Base-by-base conservation (phyloP, 1,140 invertebrate species). In the Paraescarpia echinospica region DNA sequence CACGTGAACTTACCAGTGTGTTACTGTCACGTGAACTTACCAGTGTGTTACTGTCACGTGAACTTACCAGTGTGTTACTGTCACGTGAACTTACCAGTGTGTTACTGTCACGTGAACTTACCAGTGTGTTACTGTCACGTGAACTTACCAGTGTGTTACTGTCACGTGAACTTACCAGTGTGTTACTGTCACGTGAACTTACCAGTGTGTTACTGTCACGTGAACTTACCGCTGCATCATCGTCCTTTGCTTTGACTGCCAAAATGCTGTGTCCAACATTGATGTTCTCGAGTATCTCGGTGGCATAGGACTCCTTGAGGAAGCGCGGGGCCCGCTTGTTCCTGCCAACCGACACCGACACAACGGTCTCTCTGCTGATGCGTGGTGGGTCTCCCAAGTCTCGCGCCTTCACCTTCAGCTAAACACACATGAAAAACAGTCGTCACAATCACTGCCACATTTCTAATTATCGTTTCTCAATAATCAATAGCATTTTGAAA, bases 281-380 rank as follows among this genome's bases (percentile, higher is more conserved):
- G 18, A 41, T 48, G 48, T 94, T 93, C 48, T 94, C 94, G 34
- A 48, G 89, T 18, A 94, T 88, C 33, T 93, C 35, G 31, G 59
- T 51, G 33, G 35, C 77, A 90, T 95, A 95, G 5, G 94, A 94
- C 4, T 92, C 92, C 34, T 91, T 35, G 0, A 92, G 35, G 92
- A 95, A 95, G 35, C 93, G 94, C 1, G 95, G 95, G 14, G 93
- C 35, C n/a, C 93, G 89, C 5, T 94, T 88, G 93, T 95, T 95
- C 41, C 94, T 93, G 22, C 92, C 93, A 9, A 95, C 94, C 89
- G 88, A 94, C 0, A 95, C 91, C n/a, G 35, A 27, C n/a, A 90
- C 92, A 12, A 90, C 92, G 9, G 34, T 41, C 35, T 31, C 33
- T 34, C 1, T 34, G 41, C 92, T 92, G 88, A 89, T n/a, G 18